A percentile compares a stretch with the other conserved stretches of the same genome.
phyloP scores from a whole-genome alignment of 2,113 vertebrate genomes.

The Pluvianellus socialis region DNA sequence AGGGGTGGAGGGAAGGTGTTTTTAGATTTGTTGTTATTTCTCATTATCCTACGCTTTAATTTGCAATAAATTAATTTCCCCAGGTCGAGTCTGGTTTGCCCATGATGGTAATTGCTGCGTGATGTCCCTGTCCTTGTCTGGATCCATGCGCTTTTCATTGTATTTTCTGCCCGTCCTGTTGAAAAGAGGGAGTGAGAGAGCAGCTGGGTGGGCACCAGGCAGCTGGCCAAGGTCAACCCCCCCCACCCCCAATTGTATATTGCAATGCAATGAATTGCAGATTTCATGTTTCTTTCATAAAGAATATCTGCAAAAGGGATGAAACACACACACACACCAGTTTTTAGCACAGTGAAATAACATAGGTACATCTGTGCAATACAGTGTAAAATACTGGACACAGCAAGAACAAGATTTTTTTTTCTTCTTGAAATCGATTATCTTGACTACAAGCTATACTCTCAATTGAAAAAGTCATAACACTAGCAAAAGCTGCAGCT shows the following conservation, averaged over 20 bases:
- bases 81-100: neutral
- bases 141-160: neutral
- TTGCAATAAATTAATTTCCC: neutral
- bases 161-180: neutral
- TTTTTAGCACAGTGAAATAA: neutral
- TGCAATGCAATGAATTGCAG: neutral
- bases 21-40: neutral
- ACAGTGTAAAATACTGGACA: neutral
- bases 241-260: neutral
- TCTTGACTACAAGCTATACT: neutral
- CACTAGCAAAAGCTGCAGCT: neutral
- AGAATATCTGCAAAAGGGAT: neutral
- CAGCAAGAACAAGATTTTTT: neutral
- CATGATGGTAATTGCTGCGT: neutral
- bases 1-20: neutral
- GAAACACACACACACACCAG: accelerated
- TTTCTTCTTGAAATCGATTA: neutral
- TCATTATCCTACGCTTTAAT: neutral
- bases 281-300: neutral
- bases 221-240: neutral
- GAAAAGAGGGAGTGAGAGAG: neutral
- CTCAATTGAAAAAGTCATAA: neutral
- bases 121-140: neutral
- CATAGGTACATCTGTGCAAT: neutral
- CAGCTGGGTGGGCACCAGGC: neutral